A percentile compares a stretch with the other conserved stretches of the same genome.
These are phyloP conservation scores for Stigmatopora nigra DNA, from an alignment of 2,113 vertebrate species.

Conservation along the genomic window DNA sequence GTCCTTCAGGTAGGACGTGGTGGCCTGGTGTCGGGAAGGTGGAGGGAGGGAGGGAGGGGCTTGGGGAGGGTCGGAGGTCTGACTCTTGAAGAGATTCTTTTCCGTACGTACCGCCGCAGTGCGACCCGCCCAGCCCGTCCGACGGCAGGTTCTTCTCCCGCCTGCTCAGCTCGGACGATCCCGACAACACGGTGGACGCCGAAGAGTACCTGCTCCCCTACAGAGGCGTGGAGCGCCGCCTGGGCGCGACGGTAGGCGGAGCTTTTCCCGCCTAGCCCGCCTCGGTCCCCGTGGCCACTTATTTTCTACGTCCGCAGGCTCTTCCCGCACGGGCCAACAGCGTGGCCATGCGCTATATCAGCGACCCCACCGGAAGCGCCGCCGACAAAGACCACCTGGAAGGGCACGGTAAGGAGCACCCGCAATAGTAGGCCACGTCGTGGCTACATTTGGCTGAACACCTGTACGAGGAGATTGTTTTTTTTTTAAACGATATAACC, in stretches of 20 bases:
- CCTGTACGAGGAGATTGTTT: too few species aligned
- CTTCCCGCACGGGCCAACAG: slow-evolving; percentile 71
- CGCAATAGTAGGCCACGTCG: too few species aligned
- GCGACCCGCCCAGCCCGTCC: slow-evolving; percentile 80
- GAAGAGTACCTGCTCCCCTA: slow-evolving; percentile 86
- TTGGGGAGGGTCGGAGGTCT: too few species aligned
- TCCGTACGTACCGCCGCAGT: too few species aligned
- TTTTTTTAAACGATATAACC: too few species aligned
- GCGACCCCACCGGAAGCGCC: slow-evolving; percentile 77
- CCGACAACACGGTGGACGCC: slow-evolving; percentile 78
- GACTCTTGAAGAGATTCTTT: too few species aligned
- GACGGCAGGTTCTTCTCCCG: slow-evolving; percentile 82
- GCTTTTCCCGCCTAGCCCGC: too few species aligned
- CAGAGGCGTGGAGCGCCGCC: slow-evolving; percentile 44
- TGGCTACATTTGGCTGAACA: too few species aligned
- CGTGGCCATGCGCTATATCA: slow-evolving; percentile 80
- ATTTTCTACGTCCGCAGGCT: slow-evolving; percentile 53
- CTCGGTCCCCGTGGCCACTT: background rate
- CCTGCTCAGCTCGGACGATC: slow-evolving; percentile 82
- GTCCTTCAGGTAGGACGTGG: slow-evolving; percentile 93
- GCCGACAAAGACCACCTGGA: slow-evolving; percentile 62
- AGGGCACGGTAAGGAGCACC: slow-evolving; percentile 66
- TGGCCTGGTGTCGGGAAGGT: too few species aligned
- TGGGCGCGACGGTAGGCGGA: slow-evolving; percentile 74
- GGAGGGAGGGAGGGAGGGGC: too few species aligned